phyloP scores from a whole-genome alignment of 2,797 vertebrate genomes.

The Etheostoma nigrum region DNA sequence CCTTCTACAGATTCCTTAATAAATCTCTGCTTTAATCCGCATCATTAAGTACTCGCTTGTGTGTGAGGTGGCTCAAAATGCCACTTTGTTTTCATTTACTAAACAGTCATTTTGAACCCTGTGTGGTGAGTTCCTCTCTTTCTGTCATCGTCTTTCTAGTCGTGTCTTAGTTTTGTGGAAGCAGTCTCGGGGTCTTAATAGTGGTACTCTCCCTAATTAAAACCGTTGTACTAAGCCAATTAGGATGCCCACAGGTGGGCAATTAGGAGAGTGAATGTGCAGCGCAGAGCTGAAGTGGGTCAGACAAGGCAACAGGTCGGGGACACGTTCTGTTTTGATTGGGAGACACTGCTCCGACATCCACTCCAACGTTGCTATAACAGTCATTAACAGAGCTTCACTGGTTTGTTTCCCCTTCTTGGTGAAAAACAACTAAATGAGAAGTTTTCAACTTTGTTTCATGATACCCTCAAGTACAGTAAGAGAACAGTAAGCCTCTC shows the following conservation, averaged over 20 bases:
- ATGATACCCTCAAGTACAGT: background rate
- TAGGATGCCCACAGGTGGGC: conserved; percentile 70
- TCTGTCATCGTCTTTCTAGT: background rate
- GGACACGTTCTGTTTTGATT: conserved; percentile 62
- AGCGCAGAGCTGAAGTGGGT: conserved; percentile 56
- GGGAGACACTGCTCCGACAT: conserved; percentile 39
- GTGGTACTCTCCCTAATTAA: conserved; percentile 67
- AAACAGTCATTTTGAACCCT: conserved; percentile 61
- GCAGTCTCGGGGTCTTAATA: conserved; percentile 58
- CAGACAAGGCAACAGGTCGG: conserved; percentile 61
- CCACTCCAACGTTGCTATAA: conserved; percentile 26
- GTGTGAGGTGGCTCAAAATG: conserved; percentile 75
- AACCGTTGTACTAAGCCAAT: conserved; percentile 70
- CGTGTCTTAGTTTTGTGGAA: conserved; percentile 32
- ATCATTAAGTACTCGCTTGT: conserved; percentile 78
- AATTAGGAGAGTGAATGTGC: conserved; percentile 68
- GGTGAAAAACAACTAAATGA: conserved; percentile 12
- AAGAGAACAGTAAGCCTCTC: background rate
- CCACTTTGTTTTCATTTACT: conserved; percentile 82
- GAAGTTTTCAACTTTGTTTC: conserved; percentile 8
- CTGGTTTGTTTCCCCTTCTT: conserved; percentile 14
- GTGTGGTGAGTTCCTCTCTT: conserved; percentile 12
- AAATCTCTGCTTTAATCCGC: conserved; percentile 81
- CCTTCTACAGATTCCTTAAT: conserved; percentile 78
- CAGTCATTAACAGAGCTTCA: conserved; percentile 45